These are phyloP conservation scores for Pissodes strobi DNA, from an alignment of 1,140 invertebrate genomes.

Conservation along the genomic window DNA sequence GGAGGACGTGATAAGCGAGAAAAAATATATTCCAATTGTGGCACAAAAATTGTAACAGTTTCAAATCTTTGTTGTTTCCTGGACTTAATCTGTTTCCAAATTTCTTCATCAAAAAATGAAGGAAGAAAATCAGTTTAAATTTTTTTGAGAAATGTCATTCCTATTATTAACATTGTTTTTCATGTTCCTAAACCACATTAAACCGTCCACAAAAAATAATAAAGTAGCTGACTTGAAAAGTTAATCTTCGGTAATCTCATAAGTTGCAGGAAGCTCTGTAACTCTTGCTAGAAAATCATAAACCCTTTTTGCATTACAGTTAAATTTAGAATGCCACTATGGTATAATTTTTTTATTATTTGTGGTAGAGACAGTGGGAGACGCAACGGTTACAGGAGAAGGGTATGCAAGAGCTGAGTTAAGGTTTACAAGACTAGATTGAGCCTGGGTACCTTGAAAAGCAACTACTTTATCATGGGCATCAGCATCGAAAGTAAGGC, in stretches of 20 bases:
- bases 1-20: slow-evolving; percentile 39
- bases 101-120: slow-evolving; percentile 43
- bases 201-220: slow-evolving; percentile 44
- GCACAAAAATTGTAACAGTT: slow-evolving; percentile 41
- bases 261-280: slow-evolving; percentile 39
- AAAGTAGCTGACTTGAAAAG: slow-evolving; percentile 40
- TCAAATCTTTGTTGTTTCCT: slow-evolving; percentile 46
- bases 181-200: slow-evolving; percentile 45
- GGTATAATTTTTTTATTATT: not conserved
- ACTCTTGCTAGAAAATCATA: slow-evolving; percentile 46
- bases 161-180: slow-evolving; percentile 26
- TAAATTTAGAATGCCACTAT: slow-evolving; percentile 34
- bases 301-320: slow-evolving; percentile 35
- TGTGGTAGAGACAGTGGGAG: too few species aligned
- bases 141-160: not conserved
- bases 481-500: too few species aligned
- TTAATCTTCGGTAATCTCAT: slow-evolving; percentile 38
- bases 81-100: slow-evolving; percentile 45
- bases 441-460: too few species aligned
- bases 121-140: slow-evolving; percentile 33
- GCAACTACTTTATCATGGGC: too few species aligned
- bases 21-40: slow-evolving; percentile 50
- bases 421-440: too few species aligned
- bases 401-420: too few species aligned
- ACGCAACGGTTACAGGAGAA: too few species aligned